Conservation (phyloP, 2,113 vertebrate genomes). For the Orycteropus afer region DNA sequence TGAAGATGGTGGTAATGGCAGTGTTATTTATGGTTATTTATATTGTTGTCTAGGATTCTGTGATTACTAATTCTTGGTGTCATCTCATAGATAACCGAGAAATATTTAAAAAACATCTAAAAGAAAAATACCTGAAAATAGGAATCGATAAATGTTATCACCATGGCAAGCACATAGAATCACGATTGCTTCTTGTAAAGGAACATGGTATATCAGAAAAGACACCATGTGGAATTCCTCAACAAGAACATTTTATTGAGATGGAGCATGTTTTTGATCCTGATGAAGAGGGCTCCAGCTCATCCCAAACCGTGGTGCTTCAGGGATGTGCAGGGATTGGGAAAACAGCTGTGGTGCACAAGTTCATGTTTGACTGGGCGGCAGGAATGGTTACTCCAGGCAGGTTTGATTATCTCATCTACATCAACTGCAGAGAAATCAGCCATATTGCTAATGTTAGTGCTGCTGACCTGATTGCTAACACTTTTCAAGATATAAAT, state of each 20-base stretch:
- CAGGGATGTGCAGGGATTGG: constrained; percentile 39
- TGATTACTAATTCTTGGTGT: constrained; percentile 57
- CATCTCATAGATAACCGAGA: constrained; percentile 38
- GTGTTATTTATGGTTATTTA: constrained; percentile 19
- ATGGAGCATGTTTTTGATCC: constrained; percentile 51
- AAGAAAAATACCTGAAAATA: constrained; percentile 64
- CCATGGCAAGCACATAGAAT: constrained; percentile 36
- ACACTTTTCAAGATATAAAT: constrained; percentile 22
- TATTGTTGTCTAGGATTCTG: background rate
- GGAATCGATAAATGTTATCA: constrained; percentile 33
- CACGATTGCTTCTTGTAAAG: constrained; percentile 48
- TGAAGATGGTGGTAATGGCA: background rate
- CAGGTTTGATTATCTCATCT: constrained; percentile 66
- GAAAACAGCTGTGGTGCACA: constrained; percentile 58
- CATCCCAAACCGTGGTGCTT: constrained; percentile 28
- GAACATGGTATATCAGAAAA: constrained; percentile 59
- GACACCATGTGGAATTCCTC: constrained; percentile 42
- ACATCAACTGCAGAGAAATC: constrained; percentile 54
- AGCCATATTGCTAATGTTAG: constrained; percentile 17
- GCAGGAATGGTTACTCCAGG: constrained; percentile 47
- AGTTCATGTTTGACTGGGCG: constrained; percentile 65
- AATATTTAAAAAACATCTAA: constrained; percentile 54
- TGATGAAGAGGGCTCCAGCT: constrained; percentile 10
- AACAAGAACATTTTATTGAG: constrained; percentile 57
- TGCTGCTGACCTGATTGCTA: constrained; percentile 52